Base-by-base conservation (phyloP, 2,797 vertebrate species). In the Lacerta viridis region DNA sequence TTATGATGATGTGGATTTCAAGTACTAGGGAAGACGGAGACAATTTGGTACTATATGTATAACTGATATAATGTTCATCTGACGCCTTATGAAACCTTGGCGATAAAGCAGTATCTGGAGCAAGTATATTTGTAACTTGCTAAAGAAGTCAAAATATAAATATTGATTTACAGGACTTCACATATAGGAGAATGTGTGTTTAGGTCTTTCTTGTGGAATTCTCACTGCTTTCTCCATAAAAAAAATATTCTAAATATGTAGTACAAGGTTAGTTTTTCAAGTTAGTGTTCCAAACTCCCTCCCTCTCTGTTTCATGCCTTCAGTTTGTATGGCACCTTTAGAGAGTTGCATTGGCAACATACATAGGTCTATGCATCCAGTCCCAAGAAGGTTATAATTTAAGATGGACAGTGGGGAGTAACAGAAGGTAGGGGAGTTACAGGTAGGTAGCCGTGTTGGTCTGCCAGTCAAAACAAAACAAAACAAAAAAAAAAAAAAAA, bases 131-230 rank as follows among this genome's bases (percentile, higher is more conserved):
- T 95, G 64, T 68, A 90, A 86, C 82, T 72, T 92, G 85, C 80
- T 88, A 89, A 93, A 89, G 66, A 94, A 94, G 84, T 94, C 71
- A 93, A 92, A 96, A 93, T 90, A 94, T 88, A 87, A 92, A 20
- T 75, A 87, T 66, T 84, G 92, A 77, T 91, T 23, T 76, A 76
- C 91, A 90, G 84, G 90, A 92, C 92, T 93, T 95, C 80, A 89
- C 91, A 91, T 84, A 66, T 74, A 20, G n/a, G 90, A 69, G 88
- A 95, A 93, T 74, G 93, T n/a, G 80, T 93, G 88, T 91, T 94
- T 92, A 39, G 25, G 88, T 94, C 93, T 89, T 90, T 10, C 69
- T 86, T 88, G 76, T 33, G 83, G 50, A 39, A 4, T 86, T 3
- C 3, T 11, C 17, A 41, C 39, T 59, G 36, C 11, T 46, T 43